phyloP scores from a whole-genome alignment of 2,113 vertebrate species.

The Theristicus caerulescens region DNA sequence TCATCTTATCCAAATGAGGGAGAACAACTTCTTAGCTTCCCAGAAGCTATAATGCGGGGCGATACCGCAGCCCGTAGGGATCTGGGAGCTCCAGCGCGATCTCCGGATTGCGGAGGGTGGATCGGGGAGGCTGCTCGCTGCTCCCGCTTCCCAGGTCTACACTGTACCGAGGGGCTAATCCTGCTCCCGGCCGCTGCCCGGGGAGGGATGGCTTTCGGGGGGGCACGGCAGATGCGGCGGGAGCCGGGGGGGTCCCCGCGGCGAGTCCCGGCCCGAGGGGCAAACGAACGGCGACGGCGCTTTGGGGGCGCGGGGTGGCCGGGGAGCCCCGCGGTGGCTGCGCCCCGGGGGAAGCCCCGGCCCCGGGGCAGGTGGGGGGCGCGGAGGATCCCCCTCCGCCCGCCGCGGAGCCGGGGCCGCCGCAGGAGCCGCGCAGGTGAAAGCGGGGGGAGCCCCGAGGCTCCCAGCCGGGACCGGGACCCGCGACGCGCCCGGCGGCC shows the following conservation, averaged over 20 bases:
- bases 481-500: too few species aligned
- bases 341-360: not conserved
- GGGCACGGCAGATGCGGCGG: not conserved
- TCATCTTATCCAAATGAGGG: not conserved
- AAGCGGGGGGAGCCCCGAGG: not conserved
- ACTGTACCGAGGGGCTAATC: not conserved
- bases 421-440: not conserved
- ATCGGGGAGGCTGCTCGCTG: not conserved
- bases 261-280: too few species aligned
- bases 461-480: too few species aligned
- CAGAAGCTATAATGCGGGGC: not conserved
- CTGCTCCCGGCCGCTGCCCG: not conserved
- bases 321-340: not conserved
- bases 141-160: not conserved
- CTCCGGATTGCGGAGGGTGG: rapidly evolving
- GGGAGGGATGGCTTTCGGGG: not conserved
- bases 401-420: too few species aligned
- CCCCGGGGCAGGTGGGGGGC: too few species aligned
- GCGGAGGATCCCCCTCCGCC: too few species aligned
- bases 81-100: not conserved
- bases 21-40: not conserved
- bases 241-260: not conserved
- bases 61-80: rapidly evolving
- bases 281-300: not conserved
- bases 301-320: not conserved